Evolutionary conservation across 2,797 vertebrate species (phyloP), one percentile per base, ranked within the genome.

Genomic region (Geotrypetes seraphini): DNA sequence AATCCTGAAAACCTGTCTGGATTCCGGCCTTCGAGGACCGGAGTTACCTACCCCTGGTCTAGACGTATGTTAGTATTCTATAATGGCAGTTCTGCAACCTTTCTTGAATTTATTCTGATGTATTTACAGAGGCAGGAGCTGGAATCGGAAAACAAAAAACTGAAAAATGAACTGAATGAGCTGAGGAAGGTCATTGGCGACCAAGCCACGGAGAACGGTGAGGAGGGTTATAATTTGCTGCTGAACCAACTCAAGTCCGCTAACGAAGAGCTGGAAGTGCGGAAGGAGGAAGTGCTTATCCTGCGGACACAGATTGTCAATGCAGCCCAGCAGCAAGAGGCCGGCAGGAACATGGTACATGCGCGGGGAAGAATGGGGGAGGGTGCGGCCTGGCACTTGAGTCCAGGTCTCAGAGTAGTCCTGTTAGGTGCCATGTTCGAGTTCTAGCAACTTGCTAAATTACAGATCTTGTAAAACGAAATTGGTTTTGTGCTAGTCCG

Each of bases 251-350:
- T 98, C 22, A 87, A 73, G 31, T 47, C 71, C 0, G 87, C 92
- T 67, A 81, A 57, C 1, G 94, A 98, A 73, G 95, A 98, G 71
- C 68, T 98, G 23, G 95, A 98, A 10, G 88, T 91, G 13, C 85
- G 95, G 31, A 96, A 94, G 50, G 94, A 98, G 56, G 95, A 98
- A 38, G 91, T 97, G 7, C 85, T 98, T 3, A 86, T 91, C 41
- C 87, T 98, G 13, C 81, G 86, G 61, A 75, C 89, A 0, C 89
- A 98, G 75, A 91, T 97, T 0, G 73, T 96, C 54, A 95, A 79
- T 30, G 32, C 63, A 0, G 75, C 85, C 9, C 82, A 85, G 57
- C 71, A 75, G 18, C 70, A 62, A 6, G 82, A 83, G 4, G 33
- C 24, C 0, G 63, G 52, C 16, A 56, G 73, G 25, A 67, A 39